phyloP scores from a whole-genome alignment of 2,113 vertebrate species.

The Lagopus leucura region DNA sequence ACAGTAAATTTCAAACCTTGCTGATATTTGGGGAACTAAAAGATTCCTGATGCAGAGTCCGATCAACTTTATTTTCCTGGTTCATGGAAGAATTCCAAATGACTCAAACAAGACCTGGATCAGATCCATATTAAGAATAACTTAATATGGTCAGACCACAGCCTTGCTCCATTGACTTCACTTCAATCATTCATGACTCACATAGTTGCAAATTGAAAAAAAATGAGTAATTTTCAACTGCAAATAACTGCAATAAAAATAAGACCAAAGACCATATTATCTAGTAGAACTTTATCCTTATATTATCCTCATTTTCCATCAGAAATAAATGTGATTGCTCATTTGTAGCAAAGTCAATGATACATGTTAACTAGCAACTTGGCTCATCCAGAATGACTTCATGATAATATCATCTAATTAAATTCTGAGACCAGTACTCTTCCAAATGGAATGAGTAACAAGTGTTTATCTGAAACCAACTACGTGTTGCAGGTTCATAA shows the following conservation, averaged over 20 bases:
- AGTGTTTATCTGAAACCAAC: neutral
- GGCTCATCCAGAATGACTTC: neutral
- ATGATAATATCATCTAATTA: neutral
- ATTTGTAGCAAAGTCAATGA: neutral
- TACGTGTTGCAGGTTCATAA: neutral
- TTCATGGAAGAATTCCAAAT: neutral
- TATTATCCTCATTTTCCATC: neutral
- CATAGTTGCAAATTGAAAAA: neutral
- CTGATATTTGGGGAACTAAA: neutral
- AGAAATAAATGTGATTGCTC: neutral
- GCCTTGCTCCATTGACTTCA: neutral
- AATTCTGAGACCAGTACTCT: neutral
- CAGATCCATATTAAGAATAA: neutral
- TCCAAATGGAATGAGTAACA: neutral
- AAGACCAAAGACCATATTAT: neutral
- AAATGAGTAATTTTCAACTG: neutral
- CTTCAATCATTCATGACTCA: neutral
- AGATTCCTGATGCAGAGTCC: neutral
- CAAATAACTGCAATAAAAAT: neutral
- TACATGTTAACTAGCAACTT: neutral
- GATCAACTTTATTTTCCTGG: neutral
- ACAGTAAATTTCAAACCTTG: neutral
- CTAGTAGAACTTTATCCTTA: neutral
- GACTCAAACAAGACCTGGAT: neutral
- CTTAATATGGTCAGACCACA: neutral